Evolutionary conservation across 1,140 invertebrate genomes (phyloP).

Genomic region (Heliconius nattereri): DNA sequence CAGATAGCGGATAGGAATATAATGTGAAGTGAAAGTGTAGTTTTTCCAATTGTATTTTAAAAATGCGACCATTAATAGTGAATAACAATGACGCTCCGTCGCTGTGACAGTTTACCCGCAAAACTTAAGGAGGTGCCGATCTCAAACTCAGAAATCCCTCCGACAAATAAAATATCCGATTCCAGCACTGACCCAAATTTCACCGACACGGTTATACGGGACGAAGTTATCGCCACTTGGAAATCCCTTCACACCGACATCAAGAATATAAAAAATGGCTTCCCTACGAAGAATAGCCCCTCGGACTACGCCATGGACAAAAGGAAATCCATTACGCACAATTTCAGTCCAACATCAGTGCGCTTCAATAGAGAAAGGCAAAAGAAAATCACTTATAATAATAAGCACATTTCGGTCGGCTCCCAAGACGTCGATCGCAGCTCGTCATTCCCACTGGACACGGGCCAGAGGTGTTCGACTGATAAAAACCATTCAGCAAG

Average conservation of each 20-base stretch:
- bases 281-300: conserved; percentile 52
- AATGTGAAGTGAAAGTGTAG: conserved; percentile 42
- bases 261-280: conserved; percentile 74
- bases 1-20: conserved; percentile 31
- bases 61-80: conserved; percentile 61
- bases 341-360: conserved; percentile 46
- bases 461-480: conserved; percentile 49
- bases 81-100: conserved; percentile 67
- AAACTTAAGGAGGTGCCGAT: conserved; percentile 45
- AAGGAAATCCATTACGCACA: conserved; percentile 54
- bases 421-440: conserved; percentile 52
- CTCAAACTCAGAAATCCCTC: conserved; percentile 42
- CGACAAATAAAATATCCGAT: conserved; percentile 54
- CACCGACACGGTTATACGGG: conserved; percentile 51
- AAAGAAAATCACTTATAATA: conserved; percentile 66
- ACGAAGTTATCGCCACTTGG: conserved; percentile 76
- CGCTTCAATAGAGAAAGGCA: conserved; percentile 52
- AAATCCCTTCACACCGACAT: conserved; percentile 73
- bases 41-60: conserved; percentile 37
- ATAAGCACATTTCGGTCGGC: conserved; percentile 47
- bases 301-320: conserved; percentile 44
- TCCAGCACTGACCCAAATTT: conserved; percentile 64
- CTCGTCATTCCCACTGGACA: conserved; percentile 59
- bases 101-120: conserved; percentile 71
- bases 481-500: conserved; percentile 51